phyloP scores from a whole-genome alignment of 2,888 invertebrate genomes.

The Agonopterix alstromeriana region DNA sequence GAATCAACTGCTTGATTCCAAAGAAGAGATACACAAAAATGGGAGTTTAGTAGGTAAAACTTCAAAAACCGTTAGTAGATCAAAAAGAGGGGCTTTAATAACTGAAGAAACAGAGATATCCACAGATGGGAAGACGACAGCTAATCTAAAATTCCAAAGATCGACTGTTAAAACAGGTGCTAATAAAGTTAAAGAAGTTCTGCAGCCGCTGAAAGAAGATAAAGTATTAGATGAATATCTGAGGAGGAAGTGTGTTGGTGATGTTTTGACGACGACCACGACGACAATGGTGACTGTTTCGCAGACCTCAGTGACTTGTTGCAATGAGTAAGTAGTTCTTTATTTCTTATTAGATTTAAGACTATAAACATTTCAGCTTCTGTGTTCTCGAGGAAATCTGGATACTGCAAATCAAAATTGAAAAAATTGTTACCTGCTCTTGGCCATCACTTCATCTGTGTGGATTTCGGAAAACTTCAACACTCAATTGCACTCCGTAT shows the following conservation, averaged over 20 bases:
- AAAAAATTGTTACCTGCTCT: too few relatives aligned
- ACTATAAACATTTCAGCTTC: too few relatives aligned
- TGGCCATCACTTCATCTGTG: too few relatives aligned
- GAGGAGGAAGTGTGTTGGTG: conserved; percentile 59
- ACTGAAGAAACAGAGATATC: conserved; percentile 66
- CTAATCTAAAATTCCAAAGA: conserved; percentile 62
- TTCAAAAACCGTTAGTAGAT: conserved; percentile 56
- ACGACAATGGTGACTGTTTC: conserved; percentile 65
- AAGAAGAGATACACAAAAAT: conserved; percentile 52
- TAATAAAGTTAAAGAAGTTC: conserved; percentile 51
- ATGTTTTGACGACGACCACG: conserved; percentile 58
- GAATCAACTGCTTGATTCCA: conserved; percentile 50
- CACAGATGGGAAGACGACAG: conserved; percentile 55
- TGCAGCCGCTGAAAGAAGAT: conserved; percentile 57
- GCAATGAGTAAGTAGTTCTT: conserved; percentile 69
- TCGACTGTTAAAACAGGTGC: conserved; percentile 59
- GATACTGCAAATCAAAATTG: too few relatives aligned
- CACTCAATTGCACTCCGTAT: too few relatives aligned
- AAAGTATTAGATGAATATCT: conserved; percentile 47
- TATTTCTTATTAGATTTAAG: background rate
- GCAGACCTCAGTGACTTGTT: conserved; percentile 62
- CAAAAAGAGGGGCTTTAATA: conserved; percentile 58
- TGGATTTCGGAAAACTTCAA: too few relatives aligned
- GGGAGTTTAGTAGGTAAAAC: conserved; percentile 62
- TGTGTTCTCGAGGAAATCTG: too few relatives aligned